phyloP scores from a whole-genome alignment of 2,113 vertebrate species.

The Mixornis gularis region DNA sequence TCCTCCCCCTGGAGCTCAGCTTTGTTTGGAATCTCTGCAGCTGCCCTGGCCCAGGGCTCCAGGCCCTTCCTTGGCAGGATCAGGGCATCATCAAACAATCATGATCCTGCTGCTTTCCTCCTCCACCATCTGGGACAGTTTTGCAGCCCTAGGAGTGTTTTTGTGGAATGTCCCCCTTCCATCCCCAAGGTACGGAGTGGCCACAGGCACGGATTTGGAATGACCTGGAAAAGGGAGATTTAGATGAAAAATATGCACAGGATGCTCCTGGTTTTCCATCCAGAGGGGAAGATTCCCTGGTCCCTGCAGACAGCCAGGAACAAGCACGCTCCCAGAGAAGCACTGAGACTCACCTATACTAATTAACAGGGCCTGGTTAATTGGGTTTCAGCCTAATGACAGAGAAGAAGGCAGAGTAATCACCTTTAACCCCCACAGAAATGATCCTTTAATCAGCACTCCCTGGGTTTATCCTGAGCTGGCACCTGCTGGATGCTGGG shows the following conservation, averaged over 20 bases:
- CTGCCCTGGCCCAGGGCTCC: fast-evolving
- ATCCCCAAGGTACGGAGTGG: neutral
- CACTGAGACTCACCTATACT: neutral
- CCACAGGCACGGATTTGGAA: neutral
- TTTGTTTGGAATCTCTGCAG: neutral
- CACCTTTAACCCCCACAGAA: neutral
- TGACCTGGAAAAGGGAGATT: neutral
- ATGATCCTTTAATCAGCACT: neutral
- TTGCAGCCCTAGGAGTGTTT: neutral
- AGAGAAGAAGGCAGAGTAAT: neutral
- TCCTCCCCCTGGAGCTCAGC: neutral
- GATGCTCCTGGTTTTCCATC: neutral
- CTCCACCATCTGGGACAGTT: neutral
- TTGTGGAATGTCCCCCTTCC: neutral
- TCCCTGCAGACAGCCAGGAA: neutral
- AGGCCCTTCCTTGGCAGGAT: neutral
- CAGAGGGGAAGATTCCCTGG: neutral
- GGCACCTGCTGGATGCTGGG: neutral
- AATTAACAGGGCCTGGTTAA: neutral
- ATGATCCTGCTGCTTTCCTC: neutral
- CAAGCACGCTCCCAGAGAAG: neutral
- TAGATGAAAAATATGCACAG: neutral
- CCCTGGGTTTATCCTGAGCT: neutral
- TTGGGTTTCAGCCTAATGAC: neutral
- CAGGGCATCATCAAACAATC: neutral